These are phyloP conservation scores for Thalassaphorura encarpata DNA, from an alignment of 1,140 invertebrate species.

Conservation along the genomic window DNA sequence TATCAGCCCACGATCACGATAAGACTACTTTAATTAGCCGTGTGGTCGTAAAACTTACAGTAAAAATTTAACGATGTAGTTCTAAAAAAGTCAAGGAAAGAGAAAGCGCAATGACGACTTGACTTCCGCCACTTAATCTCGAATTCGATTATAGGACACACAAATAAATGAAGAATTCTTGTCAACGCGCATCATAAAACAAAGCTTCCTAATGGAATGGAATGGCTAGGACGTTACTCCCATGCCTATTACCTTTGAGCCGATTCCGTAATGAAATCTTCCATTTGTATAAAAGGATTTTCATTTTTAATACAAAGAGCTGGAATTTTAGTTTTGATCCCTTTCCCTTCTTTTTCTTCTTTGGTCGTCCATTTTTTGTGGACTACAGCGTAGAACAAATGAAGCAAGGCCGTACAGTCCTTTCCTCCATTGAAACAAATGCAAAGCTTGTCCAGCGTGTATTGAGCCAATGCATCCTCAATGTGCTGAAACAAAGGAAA, in stretches of 20 bases:
- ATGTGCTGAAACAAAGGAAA: slow-evolving; percentile 30
- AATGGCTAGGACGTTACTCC: background rate
- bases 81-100: too few relatives aligned
- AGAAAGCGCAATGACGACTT: too few relatives aligned
- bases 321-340: slow-evolving; percentile 45
- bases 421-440: slow-evolving; percentile 95
- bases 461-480: slow-evolving; percentile 42
- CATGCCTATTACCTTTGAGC: slow-evolving; percentile 41
- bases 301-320: slow-evolving; percentile 62
- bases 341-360: too few relatives aligned
- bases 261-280: slow-evolving; percentile 65
- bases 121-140: too few relatives aligned
- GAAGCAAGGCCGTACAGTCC: slow-evolving; percentile 85
- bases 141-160: background rate
- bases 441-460: slow-evolving; percentile 60
- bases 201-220: too few relatives aligned
- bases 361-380: slow-evolving; percentile 43
- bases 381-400: slow-evolving; percentile 57
- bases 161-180: background rate
- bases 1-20: too few relatives aligned
- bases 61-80: too few relatives aligned
- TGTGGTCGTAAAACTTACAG: too few relatives aligned
- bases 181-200: too few relatives aligned
- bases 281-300: slow-evolving; percentile 74
- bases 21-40: too few relatives aligned